Conservation (phyloP, 1,140 invertebrate species). For the Ganaspis sp. region DNA sequence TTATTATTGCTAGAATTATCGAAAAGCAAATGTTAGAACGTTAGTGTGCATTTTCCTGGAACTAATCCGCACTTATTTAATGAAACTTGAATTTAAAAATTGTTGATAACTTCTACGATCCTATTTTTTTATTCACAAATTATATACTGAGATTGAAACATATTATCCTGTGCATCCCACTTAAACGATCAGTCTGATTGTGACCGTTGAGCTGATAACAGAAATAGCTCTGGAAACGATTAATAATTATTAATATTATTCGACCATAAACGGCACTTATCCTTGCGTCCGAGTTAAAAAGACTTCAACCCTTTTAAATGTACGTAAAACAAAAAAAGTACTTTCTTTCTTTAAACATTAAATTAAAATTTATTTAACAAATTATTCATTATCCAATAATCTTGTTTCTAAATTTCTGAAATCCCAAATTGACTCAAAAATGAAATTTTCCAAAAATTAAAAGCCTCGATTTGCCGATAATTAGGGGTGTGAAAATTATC, state of each 20-base stretch:
- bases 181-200: conserved; percentile 38
- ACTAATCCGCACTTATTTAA: neutral
- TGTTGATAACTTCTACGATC: neutral
- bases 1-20: too few relatives aligned
- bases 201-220: conserved; percentile 23
- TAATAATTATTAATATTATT: neutral
- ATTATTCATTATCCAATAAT: too few relatives aligned
- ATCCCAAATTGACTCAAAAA: neutral
- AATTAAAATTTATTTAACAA: too few relatives aligned
- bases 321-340: neutral
- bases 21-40: too few relatives aligned
- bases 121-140: conserved; percentile 31
- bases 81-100: neutral
- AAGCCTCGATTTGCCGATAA: neutral
- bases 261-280: neutral
- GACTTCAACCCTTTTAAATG: neutral
- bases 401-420: neutral
- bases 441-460: neutral
- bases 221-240: conserved; percentile 18
- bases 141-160: neutral
- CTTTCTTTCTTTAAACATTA: neutral
- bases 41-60: neutral
- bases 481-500: neutral
- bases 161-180: conserved; percentile 34
- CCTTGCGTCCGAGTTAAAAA: neutral